A percentile compares a stretch with the other conserved stretches of the same genome.
These are phyloP conservation scores for Heliconius himera DNA, from an alignment of 1,140 invertebrate genomes.

Conservation along the genomic window DNA sequence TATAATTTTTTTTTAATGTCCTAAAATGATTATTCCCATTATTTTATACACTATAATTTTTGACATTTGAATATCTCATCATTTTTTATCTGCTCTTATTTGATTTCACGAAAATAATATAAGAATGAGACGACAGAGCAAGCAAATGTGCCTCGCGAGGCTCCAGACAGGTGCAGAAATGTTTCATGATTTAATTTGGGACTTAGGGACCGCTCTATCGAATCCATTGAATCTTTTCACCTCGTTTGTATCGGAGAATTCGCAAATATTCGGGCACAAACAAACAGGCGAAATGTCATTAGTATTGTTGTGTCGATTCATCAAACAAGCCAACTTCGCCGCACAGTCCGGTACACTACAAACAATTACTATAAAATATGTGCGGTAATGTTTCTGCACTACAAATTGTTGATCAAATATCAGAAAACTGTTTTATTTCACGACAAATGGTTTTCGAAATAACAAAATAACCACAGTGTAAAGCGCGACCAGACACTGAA, in stretches of 20 bases:
- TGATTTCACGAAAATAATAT: slow-evolving; percentile 18
- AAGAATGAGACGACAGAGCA: slow-evolving; percentile 40
- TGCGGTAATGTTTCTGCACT: slow-evolving; percentile 47
- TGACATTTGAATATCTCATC: neutral
- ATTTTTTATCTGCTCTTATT: neutral
- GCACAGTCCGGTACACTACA: slow-evolving; percentile 41
- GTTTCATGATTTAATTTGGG: slow-evolving; percentile 81
- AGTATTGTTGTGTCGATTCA: slow-evolving; percentile 48
- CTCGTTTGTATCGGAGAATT: slow-evolving; percentile 47
- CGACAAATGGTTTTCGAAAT: slow-evolving; percentile 70
- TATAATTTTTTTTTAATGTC: neutral
- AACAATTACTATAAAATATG: slow-evolving; percentile 51
- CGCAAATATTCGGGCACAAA: slow-evolving; percentile 46
- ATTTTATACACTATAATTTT: neutral
- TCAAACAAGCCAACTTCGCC: slow-evolving; percentile 41
- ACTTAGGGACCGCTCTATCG: slow-evolving; percentile 77
- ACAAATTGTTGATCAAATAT: slow-evolving; percentile 64
- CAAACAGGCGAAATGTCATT: slow-evolving; percentile 52
- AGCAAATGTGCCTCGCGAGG: slow-evolving; percentile 54
- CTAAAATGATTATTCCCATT: neutral
- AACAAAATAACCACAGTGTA: slow-evolving; percentile 72
- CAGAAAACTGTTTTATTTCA: slow-evolving; percentile 72
- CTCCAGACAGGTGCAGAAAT: slow-evolving; percentile 68
- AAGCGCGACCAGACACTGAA: slow-evolving; percentile 73
- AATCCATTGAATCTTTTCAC: slow-evolving; percentile 77